Evolutionary conservation across 2,113 vertebrate species (phyloP).

Genomic region (Condylura cristata): DNA sequence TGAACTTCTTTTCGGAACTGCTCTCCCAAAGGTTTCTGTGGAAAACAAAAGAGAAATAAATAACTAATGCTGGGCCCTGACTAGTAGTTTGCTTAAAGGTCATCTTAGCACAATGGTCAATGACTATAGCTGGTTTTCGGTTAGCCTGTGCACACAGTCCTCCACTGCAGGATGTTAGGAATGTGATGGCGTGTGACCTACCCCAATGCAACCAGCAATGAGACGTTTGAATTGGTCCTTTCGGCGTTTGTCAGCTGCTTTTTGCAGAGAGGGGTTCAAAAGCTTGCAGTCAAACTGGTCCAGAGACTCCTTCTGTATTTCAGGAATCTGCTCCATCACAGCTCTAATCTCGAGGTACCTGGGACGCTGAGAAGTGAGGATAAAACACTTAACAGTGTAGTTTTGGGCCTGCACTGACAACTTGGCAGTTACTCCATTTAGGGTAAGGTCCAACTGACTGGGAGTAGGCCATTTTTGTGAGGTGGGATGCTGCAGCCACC

Average conservation of each 20-base stretch:
- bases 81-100: not conserved
- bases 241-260: constrained; percentile 92
- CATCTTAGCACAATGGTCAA: not conserved
- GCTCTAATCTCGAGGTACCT: constrained; percentile 91
- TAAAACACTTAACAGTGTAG: not conserved
- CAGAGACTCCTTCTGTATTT: constrained; percentile 92
- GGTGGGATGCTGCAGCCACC: not conserved
- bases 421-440: not conserved
- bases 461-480: not conserved
- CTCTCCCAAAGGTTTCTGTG: constrained; percentile 96
- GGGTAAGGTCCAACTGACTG: not conserved
- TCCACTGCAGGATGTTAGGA: not conserved
- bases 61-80: not conserved
- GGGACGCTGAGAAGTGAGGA: constrained; percentile 87
- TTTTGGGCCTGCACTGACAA: not conserved
- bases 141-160: rapidly evolving
- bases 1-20: constrained; percentile 99
- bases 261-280: constrained; percentile 89
- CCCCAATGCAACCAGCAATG: constrained; percentile 95
- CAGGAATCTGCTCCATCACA: constrained; percentile 96
- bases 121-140: not conserved
- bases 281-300: constrained; percentile 95
- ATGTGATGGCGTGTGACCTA: constrained; percentile 79
- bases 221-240: constrained; percentile 97
- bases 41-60: constrained; percentile 67